Conservation (phyloP, 2,888 invertebrate species). For the Dioctria linearis region DNA sequence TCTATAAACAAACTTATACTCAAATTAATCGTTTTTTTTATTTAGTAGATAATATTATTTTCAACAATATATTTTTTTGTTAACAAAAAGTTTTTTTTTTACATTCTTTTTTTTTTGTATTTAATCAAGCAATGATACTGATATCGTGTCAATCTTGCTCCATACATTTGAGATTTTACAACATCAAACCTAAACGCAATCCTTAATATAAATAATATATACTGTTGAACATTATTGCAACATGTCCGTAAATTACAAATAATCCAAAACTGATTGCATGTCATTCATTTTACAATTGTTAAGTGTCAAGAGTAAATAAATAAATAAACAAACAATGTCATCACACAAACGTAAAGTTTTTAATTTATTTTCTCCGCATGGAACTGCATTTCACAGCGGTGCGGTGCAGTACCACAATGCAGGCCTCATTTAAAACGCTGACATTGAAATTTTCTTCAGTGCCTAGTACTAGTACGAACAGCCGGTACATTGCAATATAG, state of each 20-base stretch:
- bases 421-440: slow-evolving; percentile 34
- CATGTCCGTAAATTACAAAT: not conserved
- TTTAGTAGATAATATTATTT: no score
- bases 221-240: not conserved
- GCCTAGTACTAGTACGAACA: not conserved
- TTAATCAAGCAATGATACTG: no score
- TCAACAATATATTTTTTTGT: no score
- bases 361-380: slow-evolving; percentile 2
- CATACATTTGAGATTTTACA: no score
- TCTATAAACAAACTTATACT: no score
- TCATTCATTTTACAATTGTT: slow-evolving; percentile 5
- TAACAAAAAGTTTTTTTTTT: no score
- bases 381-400: not conserved
- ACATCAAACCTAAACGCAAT: no score
- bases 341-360: not conserved
- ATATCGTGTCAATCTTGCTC: no score
- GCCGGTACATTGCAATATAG: not conserved
- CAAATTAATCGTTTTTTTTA: no score
- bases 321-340: slow-evolving; percentile 20
- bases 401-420: not conserved
- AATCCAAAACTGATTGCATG: slow-evolving; percentile 29
- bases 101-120: no score
- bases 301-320: not conserved
- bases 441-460: slow-evolving; percentile 30
- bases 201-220: not conserved